A percentile compares a stretch with the other conserved stretches of the same genome.
Evolutionary conservation across 2,797 vertebrate species (phyloP).

Genomic region (Spea hammondii): DNA sequence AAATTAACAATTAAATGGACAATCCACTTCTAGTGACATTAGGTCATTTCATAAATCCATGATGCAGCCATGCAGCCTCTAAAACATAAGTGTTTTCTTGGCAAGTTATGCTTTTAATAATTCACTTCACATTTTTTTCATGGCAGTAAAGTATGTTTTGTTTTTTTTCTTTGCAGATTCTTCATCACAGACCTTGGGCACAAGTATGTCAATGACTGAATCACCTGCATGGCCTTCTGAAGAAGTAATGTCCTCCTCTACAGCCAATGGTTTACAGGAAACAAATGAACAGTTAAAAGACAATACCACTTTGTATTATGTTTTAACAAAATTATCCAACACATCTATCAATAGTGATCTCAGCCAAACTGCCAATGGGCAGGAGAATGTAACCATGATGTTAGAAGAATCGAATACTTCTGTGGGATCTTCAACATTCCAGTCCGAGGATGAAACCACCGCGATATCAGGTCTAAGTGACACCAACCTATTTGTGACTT

Average conservation of each 20-base stretch:
- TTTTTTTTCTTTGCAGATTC: conserved; percentile 60
- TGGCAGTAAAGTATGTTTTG: too few relatives aligned
- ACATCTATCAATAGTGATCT: conserved; percentile 69
- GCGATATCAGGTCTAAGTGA: conserved; percentile 82
- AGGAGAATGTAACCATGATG: conserved; percentile 72
- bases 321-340: conserved; percentile 57
- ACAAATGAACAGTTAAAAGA: conserved; percentile 60
- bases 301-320: conserved; percentile 62
- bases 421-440: conserved; percentile 66
- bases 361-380: conserved; percentile 68
- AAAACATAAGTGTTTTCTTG: too few relatives aligned
- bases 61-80: too few relatives aligned
- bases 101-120: too few relatives aligned
- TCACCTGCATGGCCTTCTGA: conserved; percentile 74
- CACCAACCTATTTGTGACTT: conserved; percentile 62
- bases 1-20: too few relatives aligned
- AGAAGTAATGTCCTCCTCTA: conserved; percentile 72
- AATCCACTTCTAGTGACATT: too few relatives aligned
- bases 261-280: conserved; percentile 57
- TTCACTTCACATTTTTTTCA: too few relatives aligned
- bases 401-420: conserved; percentile 73
- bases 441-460: conserved; percentile 63
- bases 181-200: conserved; percentile 52
- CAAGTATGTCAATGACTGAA: conserved; percentile 68
- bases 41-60: too few relatives aligned